A percentile compares a stretch with the other conserved stretches of the same genome.
Evolutionary conservation across 2,113 vertebrate genomes (phyloP).

Genomic region (Datnioides undecimradiatus): DNA sequence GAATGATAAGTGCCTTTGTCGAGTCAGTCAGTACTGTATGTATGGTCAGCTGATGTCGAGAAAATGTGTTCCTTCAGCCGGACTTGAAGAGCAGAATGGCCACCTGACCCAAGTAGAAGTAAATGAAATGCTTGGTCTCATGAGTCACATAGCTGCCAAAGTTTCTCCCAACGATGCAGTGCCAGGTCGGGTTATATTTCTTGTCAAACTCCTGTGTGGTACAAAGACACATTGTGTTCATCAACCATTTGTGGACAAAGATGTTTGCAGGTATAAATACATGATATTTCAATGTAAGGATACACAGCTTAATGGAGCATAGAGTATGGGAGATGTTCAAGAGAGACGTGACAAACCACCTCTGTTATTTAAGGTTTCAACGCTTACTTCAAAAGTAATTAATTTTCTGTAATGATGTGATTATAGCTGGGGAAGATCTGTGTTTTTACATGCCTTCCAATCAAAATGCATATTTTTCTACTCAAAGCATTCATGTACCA

Average conservation of each 20-base stretch:
- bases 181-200: constrained; percentile 99
- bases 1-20: constrained; percentile 84
- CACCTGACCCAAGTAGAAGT: constrained; percentile 99
- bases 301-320: neutral
- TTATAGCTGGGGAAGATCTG: neutral
- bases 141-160: constrained; percentile 99
- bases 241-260: neutral
- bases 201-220: constrained; percentile 94
- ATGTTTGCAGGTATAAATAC: neutral
- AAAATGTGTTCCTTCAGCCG: constrained; percentile 83
- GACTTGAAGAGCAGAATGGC: constrained; percentile 99
- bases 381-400: neutral
- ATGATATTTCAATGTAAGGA: neutral
- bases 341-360: neutral
- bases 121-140: constrained; percentile 99
- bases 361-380: neutral
- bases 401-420: neutral
- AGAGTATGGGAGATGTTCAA: neutral
- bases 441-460: neutral
- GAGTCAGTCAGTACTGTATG: constrained; percentile 80
- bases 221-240: constrained; percentile 21
- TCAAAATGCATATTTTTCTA: neutral
- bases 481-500: neutral
- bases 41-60: constrained; percentile 63
- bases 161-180: constrained; percentile 98